Evolutionary conservation across 2,888 invertebrate genomes (phyloP).

Genomic region (Deilephila porcellus): DNA sequence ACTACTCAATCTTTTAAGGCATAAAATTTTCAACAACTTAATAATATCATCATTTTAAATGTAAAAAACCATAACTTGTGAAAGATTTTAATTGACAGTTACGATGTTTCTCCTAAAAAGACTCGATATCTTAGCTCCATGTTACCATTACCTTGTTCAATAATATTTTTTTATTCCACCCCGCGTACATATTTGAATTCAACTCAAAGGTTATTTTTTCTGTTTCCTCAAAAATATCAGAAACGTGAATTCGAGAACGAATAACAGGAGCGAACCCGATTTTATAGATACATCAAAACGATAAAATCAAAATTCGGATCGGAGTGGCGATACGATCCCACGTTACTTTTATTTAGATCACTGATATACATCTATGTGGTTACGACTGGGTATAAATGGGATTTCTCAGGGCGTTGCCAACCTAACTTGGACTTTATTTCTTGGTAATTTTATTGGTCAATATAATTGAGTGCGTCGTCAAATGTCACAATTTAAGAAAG

Average conservation of each 20-base stretch:
- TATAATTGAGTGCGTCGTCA: background rate
- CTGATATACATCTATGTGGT: slow-evolving; percentile 35
- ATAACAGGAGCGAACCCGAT: background rate
- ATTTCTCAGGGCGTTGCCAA: slow-evolving; percentile 10
- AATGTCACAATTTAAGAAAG: background rate
- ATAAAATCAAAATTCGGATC: slow-evolving; percentile 28
- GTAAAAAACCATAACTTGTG: too few species aligned
- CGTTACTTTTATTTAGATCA: slow-evolving; percentile 35
- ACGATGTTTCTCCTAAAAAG: too few species aligned
- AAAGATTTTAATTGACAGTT: too few species aligned
- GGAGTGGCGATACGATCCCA: slow-evolving; percentile 19
- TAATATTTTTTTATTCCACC: too few species aligned
- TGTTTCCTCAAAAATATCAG: background rate
- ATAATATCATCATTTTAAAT: too few species aligned
- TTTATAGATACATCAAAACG: slow-evolving; percentile 24
- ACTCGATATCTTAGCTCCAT: too few species aligned
- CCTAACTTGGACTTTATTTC: background rate
- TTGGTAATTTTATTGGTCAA: background rate
- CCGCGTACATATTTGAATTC: too few species aligned
- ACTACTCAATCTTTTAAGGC: too few species aligned
- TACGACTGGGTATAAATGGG: slow-evolving; percentile 27
- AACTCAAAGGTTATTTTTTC: background rate
- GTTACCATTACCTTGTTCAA: too few species aligned
- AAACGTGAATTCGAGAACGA: background rate
- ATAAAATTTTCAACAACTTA: too few species aligned